These are phyloP conservation scores for Mirounga angustirostris DNA, from an alignment of 2,113 vertebrate genomes.

Conservation along the genomic window DNA sequence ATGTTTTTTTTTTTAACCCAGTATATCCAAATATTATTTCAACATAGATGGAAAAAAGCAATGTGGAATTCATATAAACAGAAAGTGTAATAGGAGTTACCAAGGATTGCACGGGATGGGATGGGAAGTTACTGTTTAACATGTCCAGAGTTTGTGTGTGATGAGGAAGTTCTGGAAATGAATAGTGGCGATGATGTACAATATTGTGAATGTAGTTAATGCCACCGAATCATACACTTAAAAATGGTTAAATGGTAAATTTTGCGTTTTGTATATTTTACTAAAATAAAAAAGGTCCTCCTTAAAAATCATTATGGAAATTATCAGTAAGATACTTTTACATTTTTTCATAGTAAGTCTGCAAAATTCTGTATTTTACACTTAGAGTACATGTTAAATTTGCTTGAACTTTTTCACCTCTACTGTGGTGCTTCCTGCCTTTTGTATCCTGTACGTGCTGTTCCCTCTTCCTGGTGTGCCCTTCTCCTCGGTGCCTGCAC, in stretches of 20 bases:
- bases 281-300: not conserved
- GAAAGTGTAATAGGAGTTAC: not conserved
- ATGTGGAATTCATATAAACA: not conserved
- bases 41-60: not conserved
- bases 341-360: not conserved
- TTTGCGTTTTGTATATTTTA: not conserved
- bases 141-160: not conserved
- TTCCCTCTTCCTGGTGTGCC: not conserved
- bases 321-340: not conserved
- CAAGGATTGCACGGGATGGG: not conserved
- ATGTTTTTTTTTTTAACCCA: not conserved
- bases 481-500: not conserved
- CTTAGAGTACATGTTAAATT: not conserved
- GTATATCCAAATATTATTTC: not conserved
- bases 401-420: not conserved
- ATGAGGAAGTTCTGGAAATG: not conserved
- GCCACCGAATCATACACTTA: not conserved
- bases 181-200: not conserved
- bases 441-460: not conserved
- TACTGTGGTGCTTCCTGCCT: not conserved
- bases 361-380: not conserved
- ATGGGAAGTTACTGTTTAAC: not conserved
- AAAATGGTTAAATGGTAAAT: constrained; percentile 1
- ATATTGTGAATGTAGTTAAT: not conserved
- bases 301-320: not conserved